Conservation (phyloP, 1,140 invertebrate genomes). For the Temnothorax curvispinosus region DNA sequence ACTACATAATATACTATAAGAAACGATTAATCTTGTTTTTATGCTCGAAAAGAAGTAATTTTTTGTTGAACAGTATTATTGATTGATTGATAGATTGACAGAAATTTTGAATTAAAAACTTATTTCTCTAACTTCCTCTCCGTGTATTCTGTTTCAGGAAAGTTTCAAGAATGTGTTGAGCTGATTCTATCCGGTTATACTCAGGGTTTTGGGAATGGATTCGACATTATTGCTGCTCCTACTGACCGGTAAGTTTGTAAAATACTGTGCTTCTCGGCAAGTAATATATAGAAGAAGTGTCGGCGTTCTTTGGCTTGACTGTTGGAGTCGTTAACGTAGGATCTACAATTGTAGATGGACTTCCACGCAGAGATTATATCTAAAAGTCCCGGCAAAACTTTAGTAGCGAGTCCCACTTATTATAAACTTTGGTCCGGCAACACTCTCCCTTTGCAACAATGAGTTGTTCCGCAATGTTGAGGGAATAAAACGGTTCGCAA, state of each 20-base stretch:
- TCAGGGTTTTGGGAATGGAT: constrained; percentile 80
- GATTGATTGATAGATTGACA: background rate
- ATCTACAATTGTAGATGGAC: constrained; percentile 10
- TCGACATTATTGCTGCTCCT: constrained; percentile 80
- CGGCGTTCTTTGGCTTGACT: background rate
- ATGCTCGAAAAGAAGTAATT: too few relatives aligned
- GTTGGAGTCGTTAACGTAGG: constrained; percentile 23
- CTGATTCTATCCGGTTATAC: constrained; percentile 73
- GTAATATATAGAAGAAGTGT: background rate
- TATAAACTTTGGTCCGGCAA: constrained; percentile 31
- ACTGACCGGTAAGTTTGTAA: constrained; percentile 79
- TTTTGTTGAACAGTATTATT: too few relatives aligned
- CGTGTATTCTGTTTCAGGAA: constrained; percentile 77
- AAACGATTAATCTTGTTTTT: too few relatives aligned
- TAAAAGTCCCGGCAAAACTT: constrained; percentile 40
- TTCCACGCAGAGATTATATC: constrained; percentile 2
- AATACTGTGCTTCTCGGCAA: background rate
- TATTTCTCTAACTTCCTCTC: constrained; percentile 14
- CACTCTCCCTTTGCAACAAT: constrained; percentile 17
- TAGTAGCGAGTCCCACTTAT: constrained; percentile 36
- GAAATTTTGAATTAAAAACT: background rate
- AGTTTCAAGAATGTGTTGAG: constrained; percentile 83
- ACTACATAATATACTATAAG: too few relatives aligned
- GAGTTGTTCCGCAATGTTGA: constrained; percentile 21
- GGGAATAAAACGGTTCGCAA: background rate